Conservation (phyloP, 2,888 invertebrate genomes). For the Hyposoter dolosus region DNA sequence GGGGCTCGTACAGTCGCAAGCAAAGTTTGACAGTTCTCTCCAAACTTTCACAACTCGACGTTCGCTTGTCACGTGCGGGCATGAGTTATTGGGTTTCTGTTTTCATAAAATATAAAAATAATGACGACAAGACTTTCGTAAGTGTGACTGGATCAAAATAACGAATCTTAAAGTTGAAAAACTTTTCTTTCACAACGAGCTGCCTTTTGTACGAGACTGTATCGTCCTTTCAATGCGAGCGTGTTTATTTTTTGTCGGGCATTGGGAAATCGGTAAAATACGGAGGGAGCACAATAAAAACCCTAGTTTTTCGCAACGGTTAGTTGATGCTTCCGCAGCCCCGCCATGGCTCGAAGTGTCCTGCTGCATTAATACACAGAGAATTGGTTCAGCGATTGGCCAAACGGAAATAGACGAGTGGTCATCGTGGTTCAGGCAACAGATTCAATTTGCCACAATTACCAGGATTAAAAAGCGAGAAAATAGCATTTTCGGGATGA, state of each 20-base stretch:
- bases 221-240: not conserved
- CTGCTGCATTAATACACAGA: too few relatives aligned
- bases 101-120: not conserved
- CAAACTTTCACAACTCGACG: not conserved
- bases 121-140: too few relatives aligned
- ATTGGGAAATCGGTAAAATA: constrained; percentile 35
- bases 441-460: constrained; percentile 72
- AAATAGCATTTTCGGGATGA: constrained; percentile 64
- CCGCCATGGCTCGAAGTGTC: too few relatives aligned
- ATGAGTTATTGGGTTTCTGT: too few relatives aligned
- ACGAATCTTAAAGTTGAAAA: not conserved
- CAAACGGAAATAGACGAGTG: constrained; percentile 4
- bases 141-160: not conserved
- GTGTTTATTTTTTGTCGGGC: constrained; percentile 16
- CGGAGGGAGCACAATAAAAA: constrained; percentile 66
- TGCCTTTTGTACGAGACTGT: not conserved
- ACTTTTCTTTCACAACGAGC: not conserved
- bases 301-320: constrained; percentile 71
- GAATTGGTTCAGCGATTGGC: constrained; percentile 19
- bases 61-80: too few relatives aligned
- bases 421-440: constrained; percentile 55
- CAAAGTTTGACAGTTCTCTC: not conserved
- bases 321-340: too few relatives aligned
- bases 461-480: constrained; percentile 73
- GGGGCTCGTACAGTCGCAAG: not conserved